A percentile compares a stretch with the other conserved stretches of the same genome.
These are phyloP conservation scores for Crypturellus tataupa DNA, from an alignment of 2,797 vertebrate species.

Conservation along the genomic window DNA sequence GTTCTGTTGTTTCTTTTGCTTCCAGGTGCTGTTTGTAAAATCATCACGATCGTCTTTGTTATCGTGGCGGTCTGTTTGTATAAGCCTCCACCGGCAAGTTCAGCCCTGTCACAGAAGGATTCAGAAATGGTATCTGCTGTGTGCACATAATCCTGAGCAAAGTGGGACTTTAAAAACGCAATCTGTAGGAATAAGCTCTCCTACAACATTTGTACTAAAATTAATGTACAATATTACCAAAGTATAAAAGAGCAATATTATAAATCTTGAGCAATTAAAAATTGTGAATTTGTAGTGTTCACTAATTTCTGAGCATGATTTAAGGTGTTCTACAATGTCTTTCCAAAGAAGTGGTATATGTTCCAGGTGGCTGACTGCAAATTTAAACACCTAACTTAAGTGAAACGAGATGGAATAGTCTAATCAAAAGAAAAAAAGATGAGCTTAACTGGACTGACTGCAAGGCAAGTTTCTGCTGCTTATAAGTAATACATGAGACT, in stretches of 20 bases:
- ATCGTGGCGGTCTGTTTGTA: constrained; percentile 77
- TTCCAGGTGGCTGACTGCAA: neutral
- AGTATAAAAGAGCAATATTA: neutral
- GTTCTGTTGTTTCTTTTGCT: constrained; percentile 44
- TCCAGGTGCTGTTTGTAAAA: constrained; percentile 82
- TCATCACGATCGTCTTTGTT: constrained; percentile 77
- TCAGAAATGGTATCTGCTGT: constrained; percentile 2
- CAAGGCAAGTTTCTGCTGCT: neutral
- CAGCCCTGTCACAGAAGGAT: neutral
- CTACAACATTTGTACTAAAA: neutral
- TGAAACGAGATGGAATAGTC: neutral
- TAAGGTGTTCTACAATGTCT: neutral
- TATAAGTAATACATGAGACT: neutral
- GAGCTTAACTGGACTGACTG: neutral
- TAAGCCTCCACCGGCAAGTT: constrained; percentile 72
- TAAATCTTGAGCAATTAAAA: neutral
- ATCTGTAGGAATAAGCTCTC: neutral
- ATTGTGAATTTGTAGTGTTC: neutral
- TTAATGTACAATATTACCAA: neutral
- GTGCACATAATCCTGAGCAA: neutral
- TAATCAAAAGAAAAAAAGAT: neutral
- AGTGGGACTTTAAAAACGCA: neutral
- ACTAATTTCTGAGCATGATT: neutral
- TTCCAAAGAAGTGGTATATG: neutral
- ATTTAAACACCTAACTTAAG: neutral